phyloP scores from a whole-genome alignment of 1,140 invertebrate species.

The Leptinotarsa texana region DNA sequence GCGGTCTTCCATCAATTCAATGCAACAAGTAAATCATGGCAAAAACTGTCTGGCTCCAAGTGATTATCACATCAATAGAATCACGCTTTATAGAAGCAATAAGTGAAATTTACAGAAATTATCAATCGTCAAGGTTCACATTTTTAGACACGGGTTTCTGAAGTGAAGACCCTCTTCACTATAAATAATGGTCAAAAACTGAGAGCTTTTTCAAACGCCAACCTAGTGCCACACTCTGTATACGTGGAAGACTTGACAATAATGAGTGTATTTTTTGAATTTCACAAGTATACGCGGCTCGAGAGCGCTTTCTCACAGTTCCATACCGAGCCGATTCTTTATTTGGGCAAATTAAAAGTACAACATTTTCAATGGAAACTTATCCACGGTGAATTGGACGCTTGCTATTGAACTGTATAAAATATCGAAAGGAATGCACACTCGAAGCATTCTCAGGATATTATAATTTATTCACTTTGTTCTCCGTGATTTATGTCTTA shows the following conservation, averaged over 20 bases:
- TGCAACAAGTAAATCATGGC: too few relatives aligned
- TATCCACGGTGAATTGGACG: not conserved
- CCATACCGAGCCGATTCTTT: slow-evolving; percentile 16
- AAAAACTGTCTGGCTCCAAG: too few relatives aligned
- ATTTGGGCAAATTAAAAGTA: slow-evolving; percentile 25
- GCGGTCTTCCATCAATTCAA: too few relatives aligned
- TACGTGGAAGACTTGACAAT: not conserved
- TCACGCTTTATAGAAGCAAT: too few relatives aligned
- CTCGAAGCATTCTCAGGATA: slow-evolving; percentile 17
- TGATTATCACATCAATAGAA: too few relatives aligned
- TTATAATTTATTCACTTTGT: slow-evolving; percentile 26
- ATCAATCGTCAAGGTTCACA: too few relatives aligned
- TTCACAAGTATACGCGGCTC: not conserved
- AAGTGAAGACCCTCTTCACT: too few relatives aligned
- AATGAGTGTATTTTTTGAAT: slow-evolving; percentile 13
- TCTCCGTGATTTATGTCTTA: slow-evolving; percentile 23
- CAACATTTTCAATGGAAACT: slow-evolving; percentile 28
- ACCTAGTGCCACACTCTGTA: too few relatives aligned
- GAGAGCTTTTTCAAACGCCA: too few relatives aligned
- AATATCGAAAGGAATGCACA: not conserved
- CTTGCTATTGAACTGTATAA: slow-evolving; percentile 23
- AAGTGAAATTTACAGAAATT: too few relatives aligned
- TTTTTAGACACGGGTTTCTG: too few relatives aligned
- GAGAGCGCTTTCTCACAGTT: slow-evolving; percentile 26
- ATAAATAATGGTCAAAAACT: too few relatives aligned